Base-by-base conservation (phyloP, 2,797 vertebrate genomes). In the Gadopsis marmoratus region DNA sequence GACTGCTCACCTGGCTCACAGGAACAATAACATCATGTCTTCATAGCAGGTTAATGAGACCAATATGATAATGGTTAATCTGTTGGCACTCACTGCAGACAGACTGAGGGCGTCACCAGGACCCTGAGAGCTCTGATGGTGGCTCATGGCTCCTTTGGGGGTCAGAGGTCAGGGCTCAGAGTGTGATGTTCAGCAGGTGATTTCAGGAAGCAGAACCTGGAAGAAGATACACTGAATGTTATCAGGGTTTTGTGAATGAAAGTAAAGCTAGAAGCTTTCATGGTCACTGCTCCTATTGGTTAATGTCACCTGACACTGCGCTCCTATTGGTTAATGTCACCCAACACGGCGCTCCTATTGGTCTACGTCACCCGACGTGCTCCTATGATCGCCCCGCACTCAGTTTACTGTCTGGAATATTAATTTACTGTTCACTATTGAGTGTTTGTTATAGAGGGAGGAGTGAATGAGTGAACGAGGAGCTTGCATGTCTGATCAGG, bases 61-160 rank as follows among this genome's bases (percentile, higher is more conserved):
- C 2, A 17, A 13, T 11, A 17, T 21, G 7, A 26, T 26, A 14
- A 23, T 10, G 4, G 10, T 31, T 12, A 29, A 26, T 7, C 23
- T 14, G 7, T 5, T 33, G 48, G 61, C 54, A 86, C 87, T 91
- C 72, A 89, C 86, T 14, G 74, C 51, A 33, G 70, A 65, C 43
- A 21, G 66, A 13, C 47, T 1, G 35, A 48, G 7, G 31, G 7
- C 29, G 1, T 67, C 74, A 5, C 50, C 59, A 8, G 65, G 41
- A 59, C 31, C 59, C 10, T 9, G 5, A 19, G 70, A 68, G 76
- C 51, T 64, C 33, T 76, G 82, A 19, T 78, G 60, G 8, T 48
- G 66, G 23, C 71, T 89, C 86, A 88, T 90, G 62, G 56, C 68
- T 83, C 61, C 61, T 50, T 54, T 56, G 68, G 4, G 64, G 75